Percentiles rank a stretch among this genome's conserved stretches.
Conservation (phyloP, 1,140 invertebrate species). For the Macrosteles quadrilineatus region DNA sequence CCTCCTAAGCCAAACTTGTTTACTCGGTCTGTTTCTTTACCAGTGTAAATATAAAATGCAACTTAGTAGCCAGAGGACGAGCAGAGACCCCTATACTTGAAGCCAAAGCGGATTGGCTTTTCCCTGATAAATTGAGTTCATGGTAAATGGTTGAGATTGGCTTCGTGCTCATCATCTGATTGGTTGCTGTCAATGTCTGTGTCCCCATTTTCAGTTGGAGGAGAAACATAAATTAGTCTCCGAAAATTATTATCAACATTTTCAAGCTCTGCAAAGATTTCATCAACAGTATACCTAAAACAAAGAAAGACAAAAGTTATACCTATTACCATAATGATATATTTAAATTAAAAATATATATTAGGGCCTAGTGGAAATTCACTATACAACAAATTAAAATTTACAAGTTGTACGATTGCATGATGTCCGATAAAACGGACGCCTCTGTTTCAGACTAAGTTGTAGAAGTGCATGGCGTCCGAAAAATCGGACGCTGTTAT, state of each 20-base stretch:
- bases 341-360: not conserved
- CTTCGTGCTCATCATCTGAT: constrained; percentile 27
- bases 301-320: not conserved
- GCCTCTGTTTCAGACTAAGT: no score
- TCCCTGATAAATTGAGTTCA: constrained; percentile 39
- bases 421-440: not conserved
- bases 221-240: constrained; percentile 20
- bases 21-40: constrained; percentile 1
- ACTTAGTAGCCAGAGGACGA: constrained; percentile 43
- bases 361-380: no score
- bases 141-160: constrained; percentile 1
- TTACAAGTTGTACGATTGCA: not conserved
- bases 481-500: no score
- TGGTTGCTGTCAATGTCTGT: constrained; percentile 19
- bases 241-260: no score
- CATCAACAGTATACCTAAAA: no score
- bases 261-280: no score
- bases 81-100: constrained; percentile 42
- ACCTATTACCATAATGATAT: not conserved
- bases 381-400: not conserved
- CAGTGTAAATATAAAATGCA: constrained; percentile 39
- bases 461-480: no score
- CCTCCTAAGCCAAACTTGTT: constrained; percentile 39
- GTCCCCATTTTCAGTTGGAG: constrained; percentile 6
- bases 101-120: constrained; percentile 44